Conservation (phyloP, 1,140 invertebrate species). For the Lepeophtheirus salmonis region DNA sequence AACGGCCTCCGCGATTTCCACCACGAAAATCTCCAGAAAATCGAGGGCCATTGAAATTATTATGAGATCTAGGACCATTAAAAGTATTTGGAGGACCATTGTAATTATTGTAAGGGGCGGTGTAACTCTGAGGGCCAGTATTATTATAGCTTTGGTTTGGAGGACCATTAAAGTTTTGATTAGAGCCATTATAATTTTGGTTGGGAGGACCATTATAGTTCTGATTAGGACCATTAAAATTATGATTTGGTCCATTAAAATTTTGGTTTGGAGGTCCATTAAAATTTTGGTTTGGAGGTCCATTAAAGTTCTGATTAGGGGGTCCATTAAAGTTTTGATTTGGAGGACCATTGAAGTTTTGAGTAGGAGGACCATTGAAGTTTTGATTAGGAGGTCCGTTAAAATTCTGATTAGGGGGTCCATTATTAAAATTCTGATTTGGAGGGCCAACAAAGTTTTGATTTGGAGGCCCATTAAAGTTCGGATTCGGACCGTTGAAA, state of each 20-base stretch:
- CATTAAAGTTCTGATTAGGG: background rate
- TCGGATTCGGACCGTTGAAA: background rate
- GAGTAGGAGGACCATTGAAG: background rate
- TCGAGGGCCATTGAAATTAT: background rate
- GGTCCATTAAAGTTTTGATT: background rate
- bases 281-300: background rate
- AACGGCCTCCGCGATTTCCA: background rate
- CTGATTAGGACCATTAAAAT: too few species aligned
- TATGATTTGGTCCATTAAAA: background rate
- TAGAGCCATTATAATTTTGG: background rate
- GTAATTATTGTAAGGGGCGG: background rate
- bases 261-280: background rate
- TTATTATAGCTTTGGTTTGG: background rate
- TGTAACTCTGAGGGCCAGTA: background rate
- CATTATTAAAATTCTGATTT: background rate
- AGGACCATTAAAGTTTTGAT: background rate
- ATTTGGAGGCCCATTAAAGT: background rate
- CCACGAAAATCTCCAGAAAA: background rate
- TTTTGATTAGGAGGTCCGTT: background rate
- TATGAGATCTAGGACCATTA: background rate
- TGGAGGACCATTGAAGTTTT: background rate
- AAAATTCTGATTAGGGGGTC: background rate
- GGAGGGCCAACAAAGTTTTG: background rate
- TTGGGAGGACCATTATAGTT: background rate
- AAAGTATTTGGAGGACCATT: background rate